phyloP scores from a whole-genome alignment of 2,888 invertebrate genomes.

The Sabellastarte sp. region DNA sequence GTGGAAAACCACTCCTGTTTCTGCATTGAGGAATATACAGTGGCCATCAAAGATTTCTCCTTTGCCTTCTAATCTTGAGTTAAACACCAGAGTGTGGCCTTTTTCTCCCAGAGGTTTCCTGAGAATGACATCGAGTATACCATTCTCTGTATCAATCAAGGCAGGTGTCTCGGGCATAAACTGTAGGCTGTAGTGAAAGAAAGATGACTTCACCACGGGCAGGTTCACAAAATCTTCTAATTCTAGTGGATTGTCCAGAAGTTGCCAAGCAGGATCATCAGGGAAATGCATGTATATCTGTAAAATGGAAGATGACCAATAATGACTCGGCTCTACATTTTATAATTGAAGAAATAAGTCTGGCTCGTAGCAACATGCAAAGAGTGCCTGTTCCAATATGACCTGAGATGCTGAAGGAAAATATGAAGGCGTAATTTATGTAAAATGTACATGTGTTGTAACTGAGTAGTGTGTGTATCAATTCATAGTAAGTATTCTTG shows the following conservation, averaged over 20 bases:
- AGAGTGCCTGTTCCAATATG: too few relatives aligned
- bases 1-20: slow-evolving; percentile 12
- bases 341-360: too few relatives aligned
- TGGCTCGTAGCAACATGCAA: too few relatives aligned
- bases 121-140: slow-evolving; percentile 37
- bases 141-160: slow-evolving; percentile 46
- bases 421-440: too few relatives aligned
- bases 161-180: slow-evolving; percentile 40
- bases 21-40: slow-evolving; percentile 17
- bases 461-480: too few relatives aligned
- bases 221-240: slow-evolving; percentile 59
- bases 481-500: too few relatives aligned
- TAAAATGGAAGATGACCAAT: too few relatives aligned
- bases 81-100: slow-evolving; percentile 46
- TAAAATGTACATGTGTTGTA: too few relatives aligned
- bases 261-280: slow-evolving; percentile 60
- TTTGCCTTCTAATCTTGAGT: slow-evolving; percentile 45
- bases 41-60: slow-evolving; percentile 36
- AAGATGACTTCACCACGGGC: slow-evolving; percentile 56
- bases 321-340: too few relatives aligned
- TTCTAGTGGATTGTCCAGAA: slow-evolving; percentile 58
- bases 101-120: too few relatives aligned
- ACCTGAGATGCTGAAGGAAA: too few relatives aligned
- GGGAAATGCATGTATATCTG: slow-evolving; percentile 55
- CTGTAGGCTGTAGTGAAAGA: slow-evolving; percentile 36